These are phyloP conservation scores for Ancistrus triradiatus DNA, from an alignment of 2,113 vertebrate species.

Conservation along the genomic window DNA sequence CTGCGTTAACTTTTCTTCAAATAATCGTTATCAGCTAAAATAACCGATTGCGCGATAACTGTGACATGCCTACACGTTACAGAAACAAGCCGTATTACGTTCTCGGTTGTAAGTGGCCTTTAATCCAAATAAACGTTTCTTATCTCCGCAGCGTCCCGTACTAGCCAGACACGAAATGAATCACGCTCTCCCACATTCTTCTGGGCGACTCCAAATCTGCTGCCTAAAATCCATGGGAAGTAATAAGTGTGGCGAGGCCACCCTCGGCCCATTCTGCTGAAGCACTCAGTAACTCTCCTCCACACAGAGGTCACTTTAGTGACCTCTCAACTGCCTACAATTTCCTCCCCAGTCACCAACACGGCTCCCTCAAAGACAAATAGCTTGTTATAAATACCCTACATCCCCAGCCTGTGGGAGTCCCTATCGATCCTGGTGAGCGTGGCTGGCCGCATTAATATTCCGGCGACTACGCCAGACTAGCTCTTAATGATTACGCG, in stretches of 20 bases:
- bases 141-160: not conserved
- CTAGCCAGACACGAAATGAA: not conserved
- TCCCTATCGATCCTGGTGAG: constrained; percentile 50
- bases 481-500: constrained; percentile 66
- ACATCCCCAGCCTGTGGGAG: constrained; percentile 63
- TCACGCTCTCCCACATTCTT: constrained; percentile 7
- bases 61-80: too few species aligned
- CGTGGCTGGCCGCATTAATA: constrained; percentile 65
- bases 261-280: constrained; percentile 16
- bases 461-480: constrained; percentile 69
- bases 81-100: too few species aligned
- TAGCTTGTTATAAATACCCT: constrained; percentile 62
- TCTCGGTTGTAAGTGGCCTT: too few species aligned
- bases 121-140: too few species aligned
- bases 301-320: constrained; percentile 54
- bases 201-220: constrained; percentile 9
- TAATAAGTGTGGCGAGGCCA: constrained; percentile 25
- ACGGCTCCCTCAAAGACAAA: constrained; percentile 52
- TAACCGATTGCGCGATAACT: too few species aligned
- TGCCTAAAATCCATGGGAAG: constrained; percentile 17
- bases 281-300: constrained; percentile 31
- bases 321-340: constrained; percentile 66
- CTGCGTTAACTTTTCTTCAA: too few species aligned
- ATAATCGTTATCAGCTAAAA: too few species aligned
- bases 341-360: constrained; percentile 69